Conservation (phyloP, 2,797 vertebrate species). For the Phyllotis vaccarum region DNA sequence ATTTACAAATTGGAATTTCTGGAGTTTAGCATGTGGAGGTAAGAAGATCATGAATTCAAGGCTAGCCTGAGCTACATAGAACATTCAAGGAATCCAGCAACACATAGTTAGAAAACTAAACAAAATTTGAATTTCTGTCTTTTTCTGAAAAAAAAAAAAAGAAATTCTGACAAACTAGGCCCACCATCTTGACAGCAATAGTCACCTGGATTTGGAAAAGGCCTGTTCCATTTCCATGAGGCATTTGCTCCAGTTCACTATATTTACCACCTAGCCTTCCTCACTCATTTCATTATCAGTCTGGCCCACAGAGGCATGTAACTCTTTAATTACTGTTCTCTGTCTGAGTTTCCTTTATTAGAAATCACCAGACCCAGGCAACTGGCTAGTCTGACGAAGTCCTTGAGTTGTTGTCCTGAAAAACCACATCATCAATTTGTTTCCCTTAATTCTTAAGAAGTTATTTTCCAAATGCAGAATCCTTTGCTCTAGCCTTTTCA, state of each 20-base stretch:
- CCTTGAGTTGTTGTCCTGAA: constrained; percentile 31
- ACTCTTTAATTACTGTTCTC: constrained; percentile 44
- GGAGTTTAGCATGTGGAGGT: background rate
- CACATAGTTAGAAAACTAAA: background rate
- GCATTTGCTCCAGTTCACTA: constrained; percentile 34
- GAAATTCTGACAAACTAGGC: background rate
- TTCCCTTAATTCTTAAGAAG: constrained; percentile 51
- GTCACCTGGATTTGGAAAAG: constrained; percentile 15
- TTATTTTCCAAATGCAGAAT: constrained; percentile 56
- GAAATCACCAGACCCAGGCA: constrained; percentile 49
- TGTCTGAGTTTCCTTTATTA: constrained; percentile 48
- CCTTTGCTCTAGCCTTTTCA: constrained; percentile 49
- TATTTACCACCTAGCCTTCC: background rate
- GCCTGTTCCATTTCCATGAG: background rate
- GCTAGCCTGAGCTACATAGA: background rate
- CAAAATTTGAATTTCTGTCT: constrained; percentile 42
- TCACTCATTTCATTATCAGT: constrained; percentile 61
- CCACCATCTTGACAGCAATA: constrained; percentile 17
- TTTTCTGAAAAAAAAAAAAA: constrained; percentile 2
- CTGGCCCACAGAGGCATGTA: constrained; percentile 13
- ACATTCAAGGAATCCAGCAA: background rate
- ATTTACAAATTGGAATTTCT: constrained; percentile 5
- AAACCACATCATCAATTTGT: constrained; percentile 36
- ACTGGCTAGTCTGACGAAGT: constrained; percentile 50
- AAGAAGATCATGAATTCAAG: background rate